Base-by-base conservation (phyloP, 2,113 vertebrate genomes). In the Mastomys coucha region DNA sequence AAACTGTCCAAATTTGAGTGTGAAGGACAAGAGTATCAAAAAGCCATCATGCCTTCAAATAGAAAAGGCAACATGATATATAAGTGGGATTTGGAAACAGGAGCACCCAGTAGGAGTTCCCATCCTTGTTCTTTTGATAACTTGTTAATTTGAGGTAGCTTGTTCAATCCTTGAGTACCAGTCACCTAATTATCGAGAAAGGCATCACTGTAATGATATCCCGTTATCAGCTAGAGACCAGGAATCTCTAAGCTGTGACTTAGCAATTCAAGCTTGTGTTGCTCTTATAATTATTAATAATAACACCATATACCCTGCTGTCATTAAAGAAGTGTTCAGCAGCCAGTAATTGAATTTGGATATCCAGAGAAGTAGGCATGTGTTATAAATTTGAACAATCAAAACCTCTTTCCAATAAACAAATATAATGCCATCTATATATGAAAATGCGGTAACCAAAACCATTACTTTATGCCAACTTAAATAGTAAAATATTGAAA, bases 311-410 rank as follows among this genome's bases (percentile, higher is more conserved):
- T 45, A 90, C 0, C 20, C 51, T 51, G 24, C 58, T 80, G 12
- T 70, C 92, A 78, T 70, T 93, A 77, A 14, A 81, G 58, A 91
- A 63, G 28, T 33, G 17, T 77, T 90, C 60, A 88, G 45, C 88
- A 31, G n/a, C 31, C 10, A 78, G 24, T 63, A 89, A 94, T 75
- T 94, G 53, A 93, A 91, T 91, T 85, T 76, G 14, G 31, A 16
- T 88, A 7, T 58, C 58, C 58, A 76, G 75, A 94, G 31, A 94
- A 90, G 8, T 60, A 91, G 26, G 51, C 53, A 76, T 60, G 5
- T 28, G 1, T 85, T 92, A 36, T 94, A 63, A 58, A 63, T 82
- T 51, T 63, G 20, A 78, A 39, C 20, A 53, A 33, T 39, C 16
- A 63, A 7, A 75, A 78, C 69, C 42, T 67, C 88, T 88, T 65